These are phyloP conservation scores for Spinus olivaceus DNA, from an alignment of 2,797 vertebrate species.

Conservation along the genomic window DNA sequence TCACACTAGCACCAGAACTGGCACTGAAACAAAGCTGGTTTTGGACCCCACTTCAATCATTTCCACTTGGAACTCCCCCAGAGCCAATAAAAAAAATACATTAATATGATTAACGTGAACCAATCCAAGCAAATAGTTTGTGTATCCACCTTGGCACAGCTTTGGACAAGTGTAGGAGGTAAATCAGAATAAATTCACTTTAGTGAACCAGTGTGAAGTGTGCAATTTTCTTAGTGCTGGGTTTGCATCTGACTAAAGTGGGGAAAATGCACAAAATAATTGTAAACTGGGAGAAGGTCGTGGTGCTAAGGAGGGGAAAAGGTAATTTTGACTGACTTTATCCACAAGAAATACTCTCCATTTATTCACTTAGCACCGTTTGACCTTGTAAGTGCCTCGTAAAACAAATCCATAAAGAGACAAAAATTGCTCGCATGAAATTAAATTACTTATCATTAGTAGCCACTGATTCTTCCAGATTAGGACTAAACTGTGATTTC, in stretches of 20 bases:
- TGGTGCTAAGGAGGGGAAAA: not conserved
- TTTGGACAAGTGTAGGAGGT: slow-evolving; percentile 63
- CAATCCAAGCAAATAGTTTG: slow-evolving; percentile 71
- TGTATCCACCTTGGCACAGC: slow-evolving; percentile 72
- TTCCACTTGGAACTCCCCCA: slow-evolving; percentile 69
- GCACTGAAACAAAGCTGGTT: slow-evolving; percentile 60
- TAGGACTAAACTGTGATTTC: slow-evolving; percentile 49
- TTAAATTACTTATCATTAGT: slow-evolving; percentile 51
- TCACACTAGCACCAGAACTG: slow-evolving; percentile 29
- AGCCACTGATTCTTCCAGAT: slow-evolving; percentile 43
- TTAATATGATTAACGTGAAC: slow-evolving; percentile 69
- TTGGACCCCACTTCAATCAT: slow-evolving; percentile 71
- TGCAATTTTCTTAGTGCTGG: not conserved
- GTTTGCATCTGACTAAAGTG: not conserved
- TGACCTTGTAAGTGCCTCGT: slow-evolving; percentile 9
- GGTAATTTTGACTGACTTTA: not conserved
- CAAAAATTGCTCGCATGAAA: slow-evolving; percentile 4
- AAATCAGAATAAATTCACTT: slow-evolving; percentile 69
- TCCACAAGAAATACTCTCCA: not conserved
- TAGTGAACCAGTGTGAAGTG: not conserved
- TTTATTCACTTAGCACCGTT: not conserved
- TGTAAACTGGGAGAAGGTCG: not conserved
- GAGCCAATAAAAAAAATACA: slow-evolving; percentile 69
- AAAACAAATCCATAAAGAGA: slow-evolving; percentile 27
- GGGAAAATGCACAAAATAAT: not conserved